Evolutionary conservation across 2,888 invertebrate species (phyloP), one percentile per base, ranked within the genome.

Genomic region (Spilosoma lubricipeda): DNA sequence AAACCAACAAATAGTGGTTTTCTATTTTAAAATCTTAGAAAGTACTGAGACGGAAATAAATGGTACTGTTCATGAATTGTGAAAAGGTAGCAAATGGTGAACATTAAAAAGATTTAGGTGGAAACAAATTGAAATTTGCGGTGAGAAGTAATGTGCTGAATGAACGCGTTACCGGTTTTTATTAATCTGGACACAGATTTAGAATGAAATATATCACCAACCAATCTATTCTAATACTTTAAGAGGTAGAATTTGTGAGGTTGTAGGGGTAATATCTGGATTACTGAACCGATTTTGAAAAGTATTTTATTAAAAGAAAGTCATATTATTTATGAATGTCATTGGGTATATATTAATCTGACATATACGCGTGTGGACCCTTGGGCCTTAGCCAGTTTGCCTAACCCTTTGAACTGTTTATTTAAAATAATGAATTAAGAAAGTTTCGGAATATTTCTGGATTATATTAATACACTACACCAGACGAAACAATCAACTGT

Each of bases 51-150:
- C 59, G 27, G 67, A 59, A 73, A 72, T 70, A 70, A 56, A 23
- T 67, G 52, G 48, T 8, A 71, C 56, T 65, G 33, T 56, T 64
- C 33, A 59, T 70, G 67, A 65, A 68, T 23, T 67, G 30, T 56
- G 64, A 70, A 67, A 59, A 64, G 48, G 70, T 71, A 76, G 63
- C 73, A 68, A 76, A 76, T 73, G 76, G 76, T 56, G 71, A 68
- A 76, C 76, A 76, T 76, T 73, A 76, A 30, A 65, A 73, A 65
- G 68, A 71, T 73, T 76, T 68, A 70, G 45, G 70, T 39, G 73
- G 23, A 71, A 71, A 71, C 67, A 76, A 76, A 76, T 73, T 76
- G 76, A 76, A 76, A 76, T 71, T 76, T 71, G 70, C 76, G 72
- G 72, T 48, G 67, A 70, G 20, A 67, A 73, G 48, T 76, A 76